phyloP scores from a whole-genome alignment of 2,888 invertebrate species.

The Eugnorisma glareosa region DNA sequence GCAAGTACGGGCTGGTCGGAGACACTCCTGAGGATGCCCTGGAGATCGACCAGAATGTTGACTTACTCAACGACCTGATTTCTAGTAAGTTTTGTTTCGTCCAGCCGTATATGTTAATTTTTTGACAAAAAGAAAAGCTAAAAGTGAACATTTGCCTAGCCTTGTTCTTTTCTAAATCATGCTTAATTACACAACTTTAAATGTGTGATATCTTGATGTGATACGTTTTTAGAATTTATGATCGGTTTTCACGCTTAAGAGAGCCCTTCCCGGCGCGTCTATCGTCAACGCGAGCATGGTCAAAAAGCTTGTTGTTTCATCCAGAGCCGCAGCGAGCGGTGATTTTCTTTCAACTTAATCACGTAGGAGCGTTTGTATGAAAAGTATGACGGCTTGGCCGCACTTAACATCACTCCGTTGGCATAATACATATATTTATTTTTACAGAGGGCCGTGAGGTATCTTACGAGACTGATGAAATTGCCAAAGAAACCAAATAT shows the following conservation, averaged over 20 bases:
- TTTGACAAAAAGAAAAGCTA: too few relatives aligned
- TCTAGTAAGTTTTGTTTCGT: constrained; percentile 78
- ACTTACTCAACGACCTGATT: constrained; percentile 91
- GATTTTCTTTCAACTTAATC: too few relatives aligned
- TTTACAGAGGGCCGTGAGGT: constrained; percentile 61
- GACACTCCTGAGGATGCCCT: constrained; percentile 90
- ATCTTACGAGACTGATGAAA: constrained; percentile 65
- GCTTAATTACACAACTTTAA: neutral
- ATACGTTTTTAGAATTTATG: neutral
- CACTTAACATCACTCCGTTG: neutral
- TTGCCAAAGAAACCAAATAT: constrained; percentile 61
- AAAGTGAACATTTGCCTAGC: too few relatives aligned
- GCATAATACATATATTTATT: neutral
- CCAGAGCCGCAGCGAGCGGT: too few relatives aligned
- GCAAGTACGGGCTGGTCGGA: constrained; percentile 91
- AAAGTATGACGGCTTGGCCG: too few relatives aligned
- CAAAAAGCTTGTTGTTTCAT: too few relatives aligned
- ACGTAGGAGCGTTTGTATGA: too few relatives aligned
- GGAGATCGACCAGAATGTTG: constrained; percentile 91
- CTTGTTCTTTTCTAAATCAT: neutral
- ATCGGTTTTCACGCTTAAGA: too few relatives aligned
- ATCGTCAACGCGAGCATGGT: too few relatives aligned
- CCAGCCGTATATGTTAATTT: neutral
- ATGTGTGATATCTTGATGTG: neutral
- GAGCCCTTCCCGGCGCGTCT: too few relatives aligned